A percentile compares a stretch with the other conserved stretches of the same genome.
phyloP scores from a whole-genome alignment of 2,113 vertebrate genomes.

The Clarias magur region DNA sequence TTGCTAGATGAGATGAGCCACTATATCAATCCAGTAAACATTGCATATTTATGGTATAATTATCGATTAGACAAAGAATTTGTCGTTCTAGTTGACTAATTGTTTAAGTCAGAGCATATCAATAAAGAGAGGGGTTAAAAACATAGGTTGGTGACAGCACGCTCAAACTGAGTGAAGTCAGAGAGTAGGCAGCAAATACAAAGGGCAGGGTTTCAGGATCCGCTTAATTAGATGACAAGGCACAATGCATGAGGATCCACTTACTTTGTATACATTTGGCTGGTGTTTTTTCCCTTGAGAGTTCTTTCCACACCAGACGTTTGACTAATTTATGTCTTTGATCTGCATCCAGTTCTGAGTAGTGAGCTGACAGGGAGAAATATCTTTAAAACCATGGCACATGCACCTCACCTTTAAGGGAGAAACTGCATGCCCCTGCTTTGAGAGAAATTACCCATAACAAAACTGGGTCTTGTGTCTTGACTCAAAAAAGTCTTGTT shows the following conservation, averaged over 20 bases:
- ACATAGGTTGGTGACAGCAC: not conserved
- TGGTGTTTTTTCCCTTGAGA: constrained; percentile 26
- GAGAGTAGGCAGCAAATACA: constrained; percentile 35
- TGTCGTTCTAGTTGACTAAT: not conserved
- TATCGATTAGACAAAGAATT: not conserved
- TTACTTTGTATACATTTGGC: constrained; percentile 54
- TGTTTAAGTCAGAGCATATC: constrained; percentile 18
- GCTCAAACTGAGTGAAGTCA: constrained; percentile 13
- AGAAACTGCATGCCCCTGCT: not conserved
- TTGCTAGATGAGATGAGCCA: no score
- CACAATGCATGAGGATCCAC: constrained; percentile 46
- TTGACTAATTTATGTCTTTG: constrained; percentile 66
- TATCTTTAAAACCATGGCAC: constrained; percentile 52
- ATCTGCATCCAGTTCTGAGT: constrained; percentile 58
- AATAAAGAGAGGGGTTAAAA: constrained; percentile 18
- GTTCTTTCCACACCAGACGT: constrained; percentile 66
- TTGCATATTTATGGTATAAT: not conserved
- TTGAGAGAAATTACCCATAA: not conserved
- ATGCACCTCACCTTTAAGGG: not conserved
- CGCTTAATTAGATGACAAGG: constrained; percentile 45
- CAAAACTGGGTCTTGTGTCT: not conserved
- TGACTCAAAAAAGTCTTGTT: constrained; percentile 59
- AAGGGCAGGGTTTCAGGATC: constrained; percentile 44
- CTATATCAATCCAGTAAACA: not conserved
- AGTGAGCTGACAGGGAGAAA: constrained; percentile 47